Evolutionary conservation across 2,113 vertebrate genomes (phyloP), one percentile per base, ranked within the genome.

Genomic region (Himantopus leucocephalus): DNA sequence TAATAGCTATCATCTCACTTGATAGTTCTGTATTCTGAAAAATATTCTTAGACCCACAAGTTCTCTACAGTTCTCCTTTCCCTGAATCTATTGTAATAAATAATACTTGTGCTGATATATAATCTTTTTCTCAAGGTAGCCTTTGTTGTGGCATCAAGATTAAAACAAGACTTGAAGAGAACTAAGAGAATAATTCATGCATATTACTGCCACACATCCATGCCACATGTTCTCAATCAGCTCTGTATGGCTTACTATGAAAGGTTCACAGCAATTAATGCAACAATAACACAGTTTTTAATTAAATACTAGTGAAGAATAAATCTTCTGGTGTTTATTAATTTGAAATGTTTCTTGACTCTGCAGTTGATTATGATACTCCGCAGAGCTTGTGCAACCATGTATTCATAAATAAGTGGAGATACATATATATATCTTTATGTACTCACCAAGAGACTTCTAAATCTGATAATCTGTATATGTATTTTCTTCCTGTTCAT

Each of bases 281-380:
- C 50, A 92, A 81, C 48, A 87, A 27, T 55, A 75, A 30, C 60
- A 32, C 5, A 47, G 21, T 41, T 95, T 96, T 91, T 29, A 92
- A 86, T 85, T 95, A 85, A 93, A 64, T 88, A 83, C 37, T 66
- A 37, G 13, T 47, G 30, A 89, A 58, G 5, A 91, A 83, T 77
- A 81, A 55, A 73, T 86, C 43, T 72, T 90, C 47, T 90, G 29
- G 8, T 94, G 64, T n/a, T 91, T 92, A 79, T 84, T 92, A 60
- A 87, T 92, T 94, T 71, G 70, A 91, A 94, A 78, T 68, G 5
- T 95, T 95, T 83, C 50, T 92, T 39, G 19, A 80, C 58, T 73
- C 53, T 93, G 45, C 22, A 87, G 58, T 60, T 59, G 27, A 67
- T 91, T 90, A 63, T 60, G 53, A n/a, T 76, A 37, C 17, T 73